phyloP scores from a whole-genome alignment of 2,888 invertebrate genomes.

The Acrocyrtus sp. region DNA sequence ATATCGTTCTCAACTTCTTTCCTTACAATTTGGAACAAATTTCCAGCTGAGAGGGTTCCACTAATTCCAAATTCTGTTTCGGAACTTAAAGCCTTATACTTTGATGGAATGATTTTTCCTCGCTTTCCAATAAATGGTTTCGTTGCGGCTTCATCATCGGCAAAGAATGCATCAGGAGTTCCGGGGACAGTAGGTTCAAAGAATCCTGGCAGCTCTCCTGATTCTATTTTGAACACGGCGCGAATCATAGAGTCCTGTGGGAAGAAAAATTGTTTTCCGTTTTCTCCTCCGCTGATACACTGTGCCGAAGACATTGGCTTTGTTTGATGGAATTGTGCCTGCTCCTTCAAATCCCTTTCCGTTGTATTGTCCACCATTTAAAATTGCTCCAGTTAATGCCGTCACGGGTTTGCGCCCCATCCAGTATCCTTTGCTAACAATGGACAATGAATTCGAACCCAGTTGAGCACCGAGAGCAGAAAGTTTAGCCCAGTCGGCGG shows the following conservation, averaged over 20 bases:
- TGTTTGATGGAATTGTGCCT: background rate
- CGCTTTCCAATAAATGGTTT: background rate
- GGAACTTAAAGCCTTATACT: background rate
- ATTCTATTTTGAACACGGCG: background rate
- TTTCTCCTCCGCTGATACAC: constrained; percentile 8
- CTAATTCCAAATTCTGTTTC: constrained; percentile 3
- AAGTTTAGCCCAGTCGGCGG: background rate
- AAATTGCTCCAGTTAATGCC: background rate
- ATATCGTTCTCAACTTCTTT: background rate
- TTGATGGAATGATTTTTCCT: constrained; percentile 1
- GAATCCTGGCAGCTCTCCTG: background rate
- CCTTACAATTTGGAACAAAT: background rate
- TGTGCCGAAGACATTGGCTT: background rate
- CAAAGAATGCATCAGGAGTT: background rate
- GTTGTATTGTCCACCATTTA: background rate
- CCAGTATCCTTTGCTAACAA: background rate
- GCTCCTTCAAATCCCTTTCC: background rate
- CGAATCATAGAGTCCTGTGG: background rate
- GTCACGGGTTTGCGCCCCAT: background rate
- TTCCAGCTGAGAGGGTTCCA: background rate
- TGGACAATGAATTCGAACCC: background rate
- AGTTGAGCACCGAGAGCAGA: background rate
- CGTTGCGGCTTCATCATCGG: background rate
- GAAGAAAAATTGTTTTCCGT: constrained; percentile 10
- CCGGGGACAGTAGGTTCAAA: constrained; percentile 1